phyloP scores from a whole-genome alignment of 2,113 vertebrate species.

The Barbus barbus region DNA sequence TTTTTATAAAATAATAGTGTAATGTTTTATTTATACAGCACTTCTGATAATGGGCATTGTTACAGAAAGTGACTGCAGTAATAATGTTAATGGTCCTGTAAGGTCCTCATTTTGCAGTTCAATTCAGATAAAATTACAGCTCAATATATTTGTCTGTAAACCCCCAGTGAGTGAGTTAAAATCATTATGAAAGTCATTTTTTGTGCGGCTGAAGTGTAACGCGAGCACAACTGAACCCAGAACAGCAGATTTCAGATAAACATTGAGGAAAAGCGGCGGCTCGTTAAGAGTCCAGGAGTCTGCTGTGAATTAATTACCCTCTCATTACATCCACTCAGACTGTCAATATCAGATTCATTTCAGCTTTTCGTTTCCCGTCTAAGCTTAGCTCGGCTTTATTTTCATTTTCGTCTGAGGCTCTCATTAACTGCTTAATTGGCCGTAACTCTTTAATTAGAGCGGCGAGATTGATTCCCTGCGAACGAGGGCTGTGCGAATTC shows the following conservation, averaged over 20 bases:
- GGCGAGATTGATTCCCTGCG: constrained; percentile 45
- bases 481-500: not conserved
- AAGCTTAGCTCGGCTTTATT: constrained; percentile 32
- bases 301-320: constrained; percentile 26
- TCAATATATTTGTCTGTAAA: not conserved
- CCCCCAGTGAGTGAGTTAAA: not conserved
- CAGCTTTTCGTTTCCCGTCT: constrained; percentile 22
- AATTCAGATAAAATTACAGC: not conserved
- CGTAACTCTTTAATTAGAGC: constrained; percentile 60
- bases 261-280: not conserved
- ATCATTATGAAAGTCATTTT: too few relatives aligned
- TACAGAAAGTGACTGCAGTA: not conserved
- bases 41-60: not conserved
- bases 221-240: not conserved
- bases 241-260: not conserved
- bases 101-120: not conserved
- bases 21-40: not conserved
- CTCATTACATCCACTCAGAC: constrained; percentile 44
- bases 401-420: constrained; percentile 43
- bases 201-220: too few relatives aligned
- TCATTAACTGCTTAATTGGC: constrained; percentile 54
- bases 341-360: constrained; percentile 54
- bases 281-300: constrained; percentile 38
- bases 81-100: not conserved
- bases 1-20: not conserved